Evolutionary conservation across 2,797 vertebrate species (phyloP), one percentile per base, ranked within the genome.

Genomic region (Oophaga sylvatica): DNA sequence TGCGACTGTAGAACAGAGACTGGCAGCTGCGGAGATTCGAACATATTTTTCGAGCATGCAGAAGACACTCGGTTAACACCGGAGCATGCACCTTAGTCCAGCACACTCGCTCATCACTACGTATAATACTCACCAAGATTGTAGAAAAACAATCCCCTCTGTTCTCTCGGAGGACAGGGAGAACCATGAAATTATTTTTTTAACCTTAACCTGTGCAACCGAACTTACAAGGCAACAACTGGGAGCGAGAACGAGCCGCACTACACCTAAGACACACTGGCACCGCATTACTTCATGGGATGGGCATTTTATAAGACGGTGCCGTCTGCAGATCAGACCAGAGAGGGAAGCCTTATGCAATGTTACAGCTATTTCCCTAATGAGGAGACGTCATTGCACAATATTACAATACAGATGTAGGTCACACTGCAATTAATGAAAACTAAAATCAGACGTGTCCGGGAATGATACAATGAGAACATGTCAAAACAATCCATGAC

Each of bases 301-400:
- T 3, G 78, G 78, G 12, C 78, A 11, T 13, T 12, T 60, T 59
- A 59, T 56, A 19, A 48, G 78, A 15, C 9, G 62, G 56, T 20
- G 22, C 22, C 35, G 31, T 31, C 56, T 35, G 78, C 78, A 6
- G 76, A 59, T 31, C 11, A 59, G 56, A 79, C 76, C 7, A 9
- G 19, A 57, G 53, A 80, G 10, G 10, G 60, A 63, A 65, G 53
- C 35, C 56, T 48, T 84, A 60, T 48, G 83, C 77, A 62, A 76
- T 6, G 57, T 77, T 77, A 29, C 84, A 76, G 35, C n/a, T 68
- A 67, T 79, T 60, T 22, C 41, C 45, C 84, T 85, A 79, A 85
- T 68, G 75, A 85, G 84, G 19, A 78, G 41, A 45, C 11, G 45
- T 2, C 31, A 29, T 20, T 68, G 35, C 83, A 31, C 75, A 65